Conservation (phyloP, 2,797 vertebrate species). For the Thunnus albacares region DNA sequence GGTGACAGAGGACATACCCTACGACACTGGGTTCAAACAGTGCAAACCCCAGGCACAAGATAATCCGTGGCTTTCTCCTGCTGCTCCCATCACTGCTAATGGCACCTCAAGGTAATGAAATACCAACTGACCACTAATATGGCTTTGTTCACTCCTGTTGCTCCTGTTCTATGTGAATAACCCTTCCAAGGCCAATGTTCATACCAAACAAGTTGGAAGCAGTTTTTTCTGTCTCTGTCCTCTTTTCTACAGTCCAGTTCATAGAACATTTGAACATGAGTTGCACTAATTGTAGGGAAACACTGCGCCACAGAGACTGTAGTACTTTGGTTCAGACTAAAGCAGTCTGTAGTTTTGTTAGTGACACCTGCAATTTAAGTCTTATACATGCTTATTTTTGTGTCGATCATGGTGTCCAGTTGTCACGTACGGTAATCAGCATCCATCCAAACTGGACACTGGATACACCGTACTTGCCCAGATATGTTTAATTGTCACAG, state of each 20-base stretch:
- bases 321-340: no score
- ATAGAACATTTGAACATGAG: no score
- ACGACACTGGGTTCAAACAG: constrained; percentile 83
- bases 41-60: constrained; percentile 83
- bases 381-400: not conserved
- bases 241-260: no score
- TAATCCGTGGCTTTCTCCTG: constrained; percentile 86
- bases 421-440: not conserved
- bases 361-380: no score
- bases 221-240: not conserved
- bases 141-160: not conserved
- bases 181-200: not conserved
- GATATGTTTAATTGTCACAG: no score
- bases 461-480: not conserved
- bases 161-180: not conserved
- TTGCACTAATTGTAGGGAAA: no score
- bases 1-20: constrained; percentile 83
- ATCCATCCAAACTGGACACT: not conserved
- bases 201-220: not conserved
- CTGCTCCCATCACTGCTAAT: constrained; percentile 78
- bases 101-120: constrained; percentile 84
- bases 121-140: not conserved
- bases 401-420: not conserved
- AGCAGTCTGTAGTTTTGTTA: no score
- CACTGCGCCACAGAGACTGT: no score